Conservation (phyloP, 2,113 vertebrate species). For the Oncorhynchus clarkii region DNA sequence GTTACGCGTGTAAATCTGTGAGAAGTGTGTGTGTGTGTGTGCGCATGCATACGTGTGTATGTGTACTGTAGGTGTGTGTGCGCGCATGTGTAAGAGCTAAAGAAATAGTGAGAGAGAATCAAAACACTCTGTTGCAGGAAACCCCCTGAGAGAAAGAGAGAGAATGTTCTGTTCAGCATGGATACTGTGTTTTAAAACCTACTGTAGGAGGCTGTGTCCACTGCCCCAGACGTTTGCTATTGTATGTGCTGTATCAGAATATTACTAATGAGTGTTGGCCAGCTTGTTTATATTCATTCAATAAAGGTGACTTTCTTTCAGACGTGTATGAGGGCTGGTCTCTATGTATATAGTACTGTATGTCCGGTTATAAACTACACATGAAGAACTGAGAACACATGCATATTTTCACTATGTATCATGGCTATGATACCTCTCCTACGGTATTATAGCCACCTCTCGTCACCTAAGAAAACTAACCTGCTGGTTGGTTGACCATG, state of each 20-base stretch:
- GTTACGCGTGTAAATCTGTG: conserved; percentile 62
- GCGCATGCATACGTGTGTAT: conserved; percentile 13
- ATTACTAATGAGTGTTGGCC: conserved; percentile 78
- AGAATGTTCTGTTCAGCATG: conserved; percentile 65
- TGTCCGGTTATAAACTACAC: not conserved
- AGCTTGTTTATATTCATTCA: conserved; percentile 82
- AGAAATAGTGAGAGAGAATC: conserved; percentile 31
- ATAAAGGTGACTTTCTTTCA: conserved; percentile 79
- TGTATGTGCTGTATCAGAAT: conserved; percentile 75
- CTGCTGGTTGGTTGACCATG: no score
- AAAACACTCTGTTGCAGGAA: conserved; percentile 47
- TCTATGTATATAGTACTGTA: not conserved
- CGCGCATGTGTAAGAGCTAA: conserved; percentile 39
- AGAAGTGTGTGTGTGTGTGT: conserved; percentile 10
- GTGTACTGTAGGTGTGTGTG: conserved; percentile 21
- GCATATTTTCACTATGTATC: no score
- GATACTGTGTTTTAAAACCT: conserved; percentile 64
- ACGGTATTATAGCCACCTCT: no score
- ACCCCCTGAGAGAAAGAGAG: conserved; percentile 41
- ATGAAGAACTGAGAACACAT: no score
- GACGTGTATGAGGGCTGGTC: conserved; percentile 18
- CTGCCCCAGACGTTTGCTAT: conserved; percentile 71
- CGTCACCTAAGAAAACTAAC: no score
- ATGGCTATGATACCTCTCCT: no score
- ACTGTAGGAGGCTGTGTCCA: conserved; percentile 60